phyloP scores from a whole-genome alignment of 2,888 invertebrate genomes.

The Piscicola geometra region DNA sequence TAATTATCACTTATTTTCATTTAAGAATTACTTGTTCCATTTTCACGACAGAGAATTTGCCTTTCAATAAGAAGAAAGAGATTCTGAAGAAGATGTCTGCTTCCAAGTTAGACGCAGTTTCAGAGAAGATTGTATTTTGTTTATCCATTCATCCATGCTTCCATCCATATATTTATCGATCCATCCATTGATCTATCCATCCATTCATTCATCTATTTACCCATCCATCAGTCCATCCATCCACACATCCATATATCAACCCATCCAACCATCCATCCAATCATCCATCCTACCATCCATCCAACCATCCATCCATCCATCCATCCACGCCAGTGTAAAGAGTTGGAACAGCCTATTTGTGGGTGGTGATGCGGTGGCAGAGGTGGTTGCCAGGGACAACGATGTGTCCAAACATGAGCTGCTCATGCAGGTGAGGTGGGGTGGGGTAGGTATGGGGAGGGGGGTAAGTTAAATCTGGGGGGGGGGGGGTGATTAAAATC shows the following conservation, averaged over 20 bases:
- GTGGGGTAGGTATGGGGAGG: too few relatives aligned
- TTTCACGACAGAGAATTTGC: slow-evolving; percentile 54
- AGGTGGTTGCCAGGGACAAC: slow-evolving; percentile 78
- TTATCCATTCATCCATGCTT: neutral
- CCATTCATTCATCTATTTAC: slow-evolving; percentile 9
- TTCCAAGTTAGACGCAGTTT: slow-evolving; percentile 47
- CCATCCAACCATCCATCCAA: neutral
- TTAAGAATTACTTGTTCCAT: too few relatives aligned
- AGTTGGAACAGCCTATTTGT: slow-evolving; percentile 96
- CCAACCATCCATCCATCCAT: neutral
- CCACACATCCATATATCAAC: neutral
- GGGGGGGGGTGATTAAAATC: too few relatives aligned
- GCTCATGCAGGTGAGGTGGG: slow-evolving; percentile 45
- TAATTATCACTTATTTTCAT: too few relatives aligned
- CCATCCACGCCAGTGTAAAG: slow-evolving; percentile 57
- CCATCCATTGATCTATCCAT: neutral
- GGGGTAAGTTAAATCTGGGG: too few relatives aligned
- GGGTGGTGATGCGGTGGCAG: slow-evolving; percentile 85
- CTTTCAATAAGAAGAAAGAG: slow-evolving; percentile 78
- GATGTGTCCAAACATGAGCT: slow-evolving; percentile 78
- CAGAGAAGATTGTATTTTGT: too few relatives aligned
- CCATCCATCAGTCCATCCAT: neutral
- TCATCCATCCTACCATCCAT: neutral
- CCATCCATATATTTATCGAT: neutral
- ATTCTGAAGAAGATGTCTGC: slow-evolving; percentile 69